Percentiles rank a stretch among this genome's conserved stretches.
Conservation (phyloP, 1,140 invertebrate genomes). For the Ceratosolen solmsi region DNA sequence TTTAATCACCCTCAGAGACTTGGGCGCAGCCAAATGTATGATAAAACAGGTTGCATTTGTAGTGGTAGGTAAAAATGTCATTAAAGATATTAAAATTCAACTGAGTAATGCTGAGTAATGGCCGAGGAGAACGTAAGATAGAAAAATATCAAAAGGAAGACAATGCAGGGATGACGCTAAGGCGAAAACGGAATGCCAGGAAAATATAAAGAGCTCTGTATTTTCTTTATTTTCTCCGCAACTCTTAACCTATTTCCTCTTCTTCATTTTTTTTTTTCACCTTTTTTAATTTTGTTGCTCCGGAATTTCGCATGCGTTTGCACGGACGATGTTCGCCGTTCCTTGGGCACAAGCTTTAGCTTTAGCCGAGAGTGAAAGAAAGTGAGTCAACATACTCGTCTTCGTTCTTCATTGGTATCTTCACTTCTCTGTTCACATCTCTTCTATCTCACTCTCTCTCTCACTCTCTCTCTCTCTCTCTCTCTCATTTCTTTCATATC, state of each 20-base stretch:
- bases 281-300: not conserved
- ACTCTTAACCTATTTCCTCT: not conserved
- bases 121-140: not conserved
- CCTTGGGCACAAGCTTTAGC: not conserved
- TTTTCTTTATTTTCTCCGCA: not conserved
- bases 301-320: conserved; percentile 24
- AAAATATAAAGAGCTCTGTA: conserved; percentile 24
- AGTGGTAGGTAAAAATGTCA: not conserved
- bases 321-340: not conserved
- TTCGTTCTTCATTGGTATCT: not conserved
- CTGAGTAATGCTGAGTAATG: no score
- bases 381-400: conserved; percentile 23
- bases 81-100: not conserved
- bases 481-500: not conserved
- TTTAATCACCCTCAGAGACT: not conserved
- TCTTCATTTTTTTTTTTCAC: not conserved
- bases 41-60: no score
- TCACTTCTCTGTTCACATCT: not conserved
- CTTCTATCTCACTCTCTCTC: not conserved
- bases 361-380: conserved; percentile 17
- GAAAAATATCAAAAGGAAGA: not conserved
- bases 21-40: not conserved
- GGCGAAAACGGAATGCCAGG: conserved; percentile 16
- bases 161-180: not conserved
- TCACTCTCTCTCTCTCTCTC: not conserved